Base-by-base conservation (phyloP, 2,888 invertebrate species). In the Drosophila testacea region DNA sequence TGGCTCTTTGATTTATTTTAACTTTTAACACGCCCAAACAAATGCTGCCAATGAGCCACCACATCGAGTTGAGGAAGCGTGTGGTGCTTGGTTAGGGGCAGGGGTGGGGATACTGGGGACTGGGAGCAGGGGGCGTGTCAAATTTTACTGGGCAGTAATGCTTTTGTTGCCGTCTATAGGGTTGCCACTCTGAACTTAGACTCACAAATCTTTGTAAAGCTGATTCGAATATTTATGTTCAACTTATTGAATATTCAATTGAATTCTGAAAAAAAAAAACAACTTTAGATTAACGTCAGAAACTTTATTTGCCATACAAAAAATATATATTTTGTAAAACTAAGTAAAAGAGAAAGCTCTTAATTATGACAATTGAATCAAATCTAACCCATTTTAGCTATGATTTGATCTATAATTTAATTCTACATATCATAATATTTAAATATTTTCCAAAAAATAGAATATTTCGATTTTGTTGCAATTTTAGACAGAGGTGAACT, bases 1-100 rank as follows among this genome's bases (percentile, higher is more conserved):
- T 91, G 88, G 83, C 88, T 79, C 81, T 81, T 79, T 90, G 91
- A 91, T 91, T 91, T 91, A 91, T 91, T 91, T 90, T 89, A 82
- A 85, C 90, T 85, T 85, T 88, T 88, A 88, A 73, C 89, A 89
- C 89, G 85, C 88, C 88, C 81, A 64, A 73, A 72, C 62, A 85
- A 79, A 84, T 81, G 77, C 79, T 77, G 70, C 63, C 77, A 87
- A 68, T 72, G 71, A 55, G 50, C 30, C 65, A 41, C 13, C 55
- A 38, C n/a, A 32, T 39, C 39, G 5, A 41, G 27, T 47, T 11
- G 41, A 9, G 28, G n/a, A 64, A 38, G 10, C 4, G 28, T 28
- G 47, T 13, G 30, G 28, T 13, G n/a, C 6, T 6, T 47, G 22
- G 30, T 0, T 1, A 6, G 7, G 0, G 30, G 30, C 4, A 7